These are phyloP conservation scores for Paratrypauchen microcephalus DNA, from an alignment of 2,797 vertebrate genomes.

Conservation along the genomic window DNA sequence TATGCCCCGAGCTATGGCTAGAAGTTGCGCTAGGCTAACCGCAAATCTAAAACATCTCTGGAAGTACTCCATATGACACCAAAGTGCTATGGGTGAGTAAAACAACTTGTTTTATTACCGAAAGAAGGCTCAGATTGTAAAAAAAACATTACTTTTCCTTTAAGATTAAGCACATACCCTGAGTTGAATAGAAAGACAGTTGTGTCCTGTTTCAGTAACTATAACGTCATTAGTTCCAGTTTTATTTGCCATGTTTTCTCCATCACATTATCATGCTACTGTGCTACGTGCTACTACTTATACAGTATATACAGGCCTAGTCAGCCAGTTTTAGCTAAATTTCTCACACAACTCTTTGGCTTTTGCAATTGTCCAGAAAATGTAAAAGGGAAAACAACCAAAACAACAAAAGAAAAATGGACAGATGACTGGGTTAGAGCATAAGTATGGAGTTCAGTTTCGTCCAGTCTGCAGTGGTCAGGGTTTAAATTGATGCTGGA, in stretches of 20 bases:
- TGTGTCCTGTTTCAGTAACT: background rate
- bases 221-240: background rate
- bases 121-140: no score
- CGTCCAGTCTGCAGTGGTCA: conserved; percentile 10
- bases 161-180: no score
- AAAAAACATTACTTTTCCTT: no score
- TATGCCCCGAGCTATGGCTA: no score
- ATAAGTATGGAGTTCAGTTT: conserved; percentile 2
- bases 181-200: background rate
- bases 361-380: background rate
- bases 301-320: background rate
- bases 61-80: no score
- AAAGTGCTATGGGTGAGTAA: no score
- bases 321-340: background rate
- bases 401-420: background rate
- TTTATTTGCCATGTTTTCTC: background rate
- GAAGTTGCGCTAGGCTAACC: no score
- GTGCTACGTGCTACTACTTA: background rate
- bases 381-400: background rate
- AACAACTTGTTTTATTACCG: no score
- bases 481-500: background rate
- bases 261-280: background rate
- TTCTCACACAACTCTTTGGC: background rate
- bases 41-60: no score
- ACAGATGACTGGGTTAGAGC: background rate